Evolutionary conservation across 2,888 invertebrate species (phyloP), one percentile per base, ranked within the genome.

Genomic region (Nesidiocoris tenuis): DNA sequence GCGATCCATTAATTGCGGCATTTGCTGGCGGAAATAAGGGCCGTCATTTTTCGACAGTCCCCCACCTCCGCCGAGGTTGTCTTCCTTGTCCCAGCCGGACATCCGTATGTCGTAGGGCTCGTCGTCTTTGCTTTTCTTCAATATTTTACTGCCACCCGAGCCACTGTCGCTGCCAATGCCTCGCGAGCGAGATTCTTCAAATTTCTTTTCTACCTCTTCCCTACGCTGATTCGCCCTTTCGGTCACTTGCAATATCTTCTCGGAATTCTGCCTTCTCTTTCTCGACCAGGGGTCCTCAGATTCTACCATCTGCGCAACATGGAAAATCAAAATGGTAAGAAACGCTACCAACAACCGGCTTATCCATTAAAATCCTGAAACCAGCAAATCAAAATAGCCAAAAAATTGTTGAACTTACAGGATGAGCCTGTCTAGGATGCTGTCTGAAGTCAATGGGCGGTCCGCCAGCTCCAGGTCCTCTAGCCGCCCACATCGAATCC

Each of bases 181-280:
- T 87, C 87, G 81, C 9, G 63, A 25, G 54, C 72, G 72, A 72
- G 72, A 72, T 72, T 72, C 72, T 61, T 72, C 72, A 72, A 87
- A 91, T 59, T 92, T 88, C 78, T 94, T 91, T 82, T 95, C 95
- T 82, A 95, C 95, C 82, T 95, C 94, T 82, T 95, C 94, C 81
- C 94, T 92, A 24, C 93, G 88, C 82, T 91, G 92, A 74, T 92
- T 90, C 0, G 94, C 95, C 24, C 94, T 87, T 80, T 93, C 94
- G 17, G 94, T 91, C 0, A 91, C 92, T 75, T 90, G 89, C 9
- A 91, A 90, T 66, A 94, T 89, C 81, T 90, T 90, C 81, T 90
- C 88, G 82, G 86, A 86, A 80, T 91, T 89, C 78, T 90, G 89
- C 76, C 88, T 86, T 68, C 92, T 87, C 76, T 90, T 86, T 82